Base-by-base conservation (phyloP, 2,113 vertebrate genomes). In the Etheostoma spectabile region DNA sequence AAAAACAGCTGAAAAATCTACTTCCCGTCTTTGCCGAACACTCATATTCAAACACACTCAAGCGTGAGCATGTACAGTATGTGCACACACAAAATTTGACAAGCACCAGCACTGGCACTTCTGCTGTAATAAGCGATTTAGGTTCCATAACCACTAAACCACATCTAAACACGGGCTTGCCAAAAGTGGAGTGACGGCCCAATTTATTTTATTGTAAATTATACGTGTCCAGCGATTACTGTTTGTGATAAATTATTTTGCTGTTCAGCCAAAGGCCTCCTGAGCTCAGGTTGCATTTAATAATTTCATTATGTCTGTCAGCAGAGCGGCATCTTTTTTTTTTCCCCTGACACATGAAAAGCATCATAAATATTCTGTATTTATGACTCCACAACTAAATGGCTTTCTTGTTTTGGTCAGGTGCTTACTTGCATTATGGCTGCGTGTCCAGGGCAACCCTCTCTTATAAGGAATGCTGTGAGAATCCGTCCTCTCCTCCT, bases 161-260 rank as follows among this genome's bases (percentile, higher is more conserved):
- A 48, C 74, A 86, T 79, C 62, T 61, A 70, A 86, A 88, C 53
- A 15, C 38, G 7, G 15, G 62, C 77, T 78, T 85, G 89, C 84
- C 90, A 92, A 88, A 77, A 86, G 46, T 42, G 33, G 51, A 86
- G 85, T 60, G 84, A 88, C 85, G 61, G 62, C 49, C 33, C 83
- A 84, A 84, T 92, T 89, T 82, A 88, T 91, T 88, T 91, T 22
- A 86, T 69, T 89, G 78, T 85, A 92, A 93, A 91, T 88, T 80
- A 86, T 49, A 85, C 61, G 79, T 88, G 82, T 92, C 86, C 82
- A 53, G 59, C 21, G 61, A 91, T 91, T 93, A 90, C 87, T 57
- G 72, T 82, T 74, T 80, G 85, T 91, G 89, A 94, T 92, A 78
- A 90, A 93, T 91, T 42, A 83, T 67, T 42, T 51, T 4, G n/a